A percentile compares a stretch with the other conserved stretches of the same genome.
These are phyloP conservation scores for Taxidea taxus DNA, from an alignment of 2,113 vertebrate genomes.

Conservation along the genomic window DNA sequence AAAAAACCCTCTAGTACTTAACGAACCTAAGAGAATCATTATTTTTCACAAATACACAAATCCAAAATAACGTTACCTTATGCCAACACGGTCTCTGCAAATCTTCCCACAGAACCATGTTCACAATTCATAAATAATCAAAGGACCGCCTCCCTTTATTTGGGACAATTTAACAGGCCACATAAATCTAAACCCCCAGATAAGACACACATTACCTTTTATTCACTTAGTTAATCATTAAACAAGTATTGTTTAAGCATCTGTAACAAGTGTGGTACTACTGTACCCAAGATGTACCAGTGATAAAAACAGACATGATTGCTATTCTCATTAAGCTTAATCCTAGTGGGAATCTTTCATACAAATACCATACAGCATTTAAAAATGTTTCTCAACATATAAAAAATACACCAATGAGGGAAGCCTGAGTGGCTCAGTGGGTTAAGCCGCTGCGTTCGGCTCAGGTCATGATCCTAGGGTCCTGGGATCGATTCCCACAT, in stretches of 20 bases:
- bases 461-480: no score
- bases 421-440: not conserved
- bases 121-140: not conserved
- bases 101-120: not conserved
- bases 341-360: not conserved
- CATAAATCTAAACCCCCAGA: not conserved
- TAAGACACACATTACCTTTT: not conserved
- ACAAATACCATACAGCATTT: not conserved
- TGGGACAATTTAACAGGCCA: not conserved
- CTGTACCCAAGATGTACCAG: not conserved
- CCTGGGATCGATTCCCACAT: no score
- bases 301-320: not conserved
- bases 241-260: not conserved
- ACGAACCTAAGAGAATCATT: not conserved
- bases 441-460: no score
- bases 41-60: conserved; percentile 33
- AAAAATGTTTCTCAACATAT: not conserved
- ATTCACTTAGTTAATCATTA: not conserved
- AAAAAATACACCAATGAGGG: not conserved
- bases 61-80: not conserved
- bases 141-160: not conserved
- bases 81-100: not conserved
- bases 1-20: conserved; percentile 50
- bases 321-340: not conserved
- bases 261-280: not conserved